Conservation (phyloP, 2,888 invertebrate species). For the Pseudococcus longispinus region DNA sequence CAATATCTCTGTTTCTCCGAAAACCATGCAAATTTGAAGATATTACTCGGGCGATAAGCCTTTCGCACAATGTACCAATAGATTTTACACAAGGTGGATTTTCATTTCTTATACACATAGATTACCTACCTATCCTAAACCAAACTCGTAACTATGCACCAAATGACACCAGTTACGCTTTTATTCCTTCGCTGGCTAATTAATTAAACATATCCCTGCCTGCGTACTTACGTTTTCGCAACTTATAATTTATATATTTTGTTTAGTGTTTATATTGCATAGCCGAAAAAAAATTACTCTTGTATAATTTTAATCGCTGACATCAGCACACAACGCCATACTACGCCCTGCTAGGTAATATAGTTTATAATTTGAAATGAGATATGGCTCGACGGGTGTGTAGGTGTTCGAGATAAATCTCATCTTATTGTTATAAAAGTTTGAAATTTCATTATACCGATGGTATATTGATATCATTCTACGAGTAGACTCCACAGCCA, state of each 20-base stretch:
- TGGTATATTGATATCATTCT: neutral
- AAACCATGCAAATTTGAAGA: constrained; percentile 31
- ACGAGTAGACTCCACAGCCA: neutral
- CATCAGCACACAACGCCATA: neutral
- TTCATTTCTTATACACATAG: neutral
- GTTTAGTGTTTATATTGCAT: too few species aligned
- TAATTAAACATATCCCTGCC: neutral
- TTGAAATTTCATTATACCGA: neutral
- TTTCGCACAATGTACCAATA: neutral
- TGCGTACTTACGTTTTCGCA: neutral
- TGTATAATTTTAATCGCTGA: neutral
- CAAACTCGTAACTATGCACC: neutral
- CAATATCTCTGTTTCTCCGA: neutral
- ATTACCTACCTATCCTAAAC: neutral
- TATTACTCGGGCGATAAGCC: neutral
- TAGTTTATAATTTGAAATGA: neutral
- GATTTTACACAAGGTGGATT: neutral
- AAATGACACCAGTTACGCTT: constrained; percentile 11
- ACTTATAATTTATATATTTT: too few species aligned
- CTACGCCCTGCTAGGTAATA: neutral
- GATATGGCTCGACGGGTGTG: neutral
- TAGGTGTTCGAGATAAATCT: neutral
- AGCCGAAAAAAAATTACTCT: neutral
- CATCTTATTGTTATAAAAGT: neutral
- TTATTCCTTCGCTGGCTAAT: neutral